Percentiles rank a stretch among this genome's conserved stretches.
phyloP scores from a whole-genome alignment of 2,888 invertebrate genomes.

The Cactoblastis cactorum region DNA sequence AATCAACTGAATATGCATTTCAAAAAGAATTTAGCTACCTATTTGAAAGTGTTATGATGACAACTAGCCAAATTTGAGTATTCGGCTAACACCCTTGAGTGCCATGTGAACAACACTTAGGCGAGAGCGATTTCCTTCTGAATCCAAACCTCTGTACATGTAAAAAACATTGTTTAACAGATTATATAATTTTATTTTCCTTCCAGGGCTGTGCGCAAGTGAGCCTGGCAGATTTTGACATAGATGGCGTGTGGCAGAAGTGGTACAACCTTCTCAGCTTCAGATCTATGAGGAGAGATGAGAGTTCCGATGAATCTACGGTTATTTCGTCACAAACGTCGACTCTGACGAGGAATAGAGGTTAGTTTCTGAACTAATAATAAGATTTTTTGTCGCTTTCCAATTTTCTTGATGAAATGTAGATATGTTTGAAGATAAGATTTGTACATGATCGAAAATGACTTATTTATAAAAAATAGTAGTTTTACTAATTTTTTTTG shows the following conservation, averaged over 20 bases:
- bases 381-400: too few relatives aligned
- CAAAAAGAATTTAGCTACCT: too few relatives aligned
- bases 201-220: conserved; percentile 96
- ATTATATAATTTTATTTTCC: conserved; percentile 25
- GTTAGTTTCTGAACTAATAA: conserved; percentile 48
- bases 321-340: conserved; percentile 98
- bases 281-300: conserved; percentile 83
- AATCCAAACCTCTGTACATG: background rate
- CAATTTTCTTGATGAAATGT: too few relatives aligned
- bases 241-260: conserved; percentile 87
- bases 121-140: conserved; percentile 67
- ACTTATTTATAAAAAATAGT: too few relatives aligned
- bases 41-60: too few relatives aligned
- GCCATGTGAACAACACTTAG: conserved; percentile 61
- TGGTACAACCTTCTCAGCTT: conserved; percentile 97
- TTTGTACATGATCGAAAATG: too few relatives aligned
- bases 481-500: too few relatives aligned
- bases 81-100: conserved; percentile 69
- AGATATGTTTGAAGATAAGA: too few relatives aligned
- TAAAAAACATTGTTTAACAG: conserved; percentile 1
- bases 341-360: conserved; percentile 94
- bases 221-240: conserved; percentile 95
- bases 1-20: too few relatives aligned
- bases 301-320: conserved; percentile 97
- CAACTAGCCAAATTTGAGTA: conserved; percentile 77